Evolutionary conservation across 1,140 invertebrate species (phyloP), one percentile per base, ranked within the genome.

Genomic region (Drosophila melanogaster): DNA sequence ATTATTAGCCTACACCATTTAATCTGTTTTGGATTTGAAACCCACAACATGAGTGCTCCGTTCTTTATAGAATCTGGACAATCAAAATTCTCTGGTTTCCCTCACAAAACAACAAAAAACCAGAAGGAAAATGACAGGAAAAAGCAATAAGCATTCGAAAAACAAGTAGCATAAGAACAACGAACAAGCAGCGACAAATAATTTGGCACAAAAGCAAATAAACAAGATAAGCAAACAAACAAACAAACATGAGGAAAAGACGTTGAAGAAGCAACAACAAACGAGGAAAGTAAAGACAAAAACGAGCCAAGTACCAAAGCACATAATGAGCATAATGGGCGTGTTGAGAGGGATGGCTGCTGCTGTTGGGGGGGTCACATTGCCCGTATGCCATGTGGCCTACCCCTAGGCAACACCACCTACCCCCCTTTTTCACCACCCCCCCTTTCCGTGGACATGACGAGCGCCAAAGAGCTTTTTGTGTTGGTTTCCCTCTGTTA

Each of bases 281-380:
- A 33, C 4, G 54, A 40, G n/a, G 38, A 60, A 66, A 46, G 38
- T 44, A 57, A 73, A 57, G 57, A 74, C 71, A 74, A 79, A 79
- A 79, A 79, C 60, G 53, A 79, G 77, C 69, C 77, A 66, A 79
- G 77, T 64, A 73, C 56, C 69, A 59, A 79, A 70, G 77, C 61
- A 79, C 77, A 79, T 79, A 79, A 79, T 79, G 77, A 79, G 77
- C 77, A 79, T 79, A 79, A 79, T 79, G 77, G 77, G 67, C 77
- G 56, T 60, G 69, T 66, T 59, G 51, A 37, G 53, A 30, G 57
- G 54, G 46, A 22, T 12, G 37, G 12, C 14, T 38, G 58, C 17
- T 38, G 58, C 17, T 24, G 33, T 11, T 24, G 30, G 64, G 61
- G 61, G 60, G 66, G 62, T 55, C 40, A 47, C 41, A 69, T 33